phyloP scores from a whole-genome alignment of 2,113 vertebrate species.

The Tragelaphus scriptus region DNA sequence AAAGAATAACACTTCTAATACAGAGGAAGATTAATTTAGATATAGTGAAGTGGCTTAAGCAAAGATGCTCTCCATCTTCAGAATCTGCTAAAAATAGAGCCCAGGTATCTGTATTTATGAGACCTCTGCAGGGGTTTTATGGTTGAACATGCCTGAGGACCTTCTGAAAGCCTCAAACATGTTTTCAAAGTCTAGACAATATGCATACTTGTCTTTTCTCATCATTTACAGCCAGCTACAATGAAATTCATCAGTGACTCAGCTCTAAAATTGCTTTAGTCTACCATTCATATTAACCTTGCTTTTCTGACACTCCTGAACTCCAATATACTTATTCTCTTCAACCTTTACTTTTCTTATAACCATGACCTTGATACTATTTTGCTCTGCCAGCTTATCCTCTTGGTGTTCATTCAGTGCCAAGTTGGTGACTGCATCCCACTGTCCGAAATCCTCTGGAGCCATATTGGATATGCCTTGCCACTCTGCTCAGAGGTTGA shows the following conservation, averaged over 20 bases:
- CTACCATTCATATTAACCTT: neutral
- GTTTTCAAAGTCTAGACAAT: neutral
- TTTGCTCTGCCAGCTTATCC: neutral
- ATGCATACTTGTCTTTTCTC: neutral
- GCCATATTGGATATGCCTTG: neutral
- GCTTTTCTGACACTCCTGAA: neutral
- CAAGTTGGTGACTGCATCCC: neutral
- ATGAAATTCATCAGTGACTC: neutral
- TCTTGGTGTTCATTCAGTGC: neutral
- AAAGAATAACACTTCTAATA: neutral
- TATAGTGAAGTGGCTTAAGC: neutral
- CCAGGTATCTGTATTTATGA: neutral
- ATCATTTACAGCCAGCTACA: neutral
- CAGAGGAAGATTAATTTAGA: neutral
- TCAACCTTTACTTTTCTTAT: neutral
- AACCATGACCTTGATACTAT: neutral
- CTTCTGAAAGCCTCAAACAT: neutral
- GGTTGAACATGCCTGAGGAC: neutral
- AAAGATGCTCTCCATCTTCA: neutral
- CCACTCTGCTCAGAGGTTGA: neutral
- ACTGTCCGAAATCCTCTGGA: neutral
- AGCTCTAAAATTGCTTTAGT: neutral
- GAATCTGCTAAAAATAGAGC: neutral
- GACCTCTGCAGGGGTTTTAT: neutral
- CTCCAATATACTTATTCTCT: neutral